Percentiles rank a stretch among this genome's conserved stretches.
These are phyloP conservation scores for Rhinophrynus dorsalis DNA, from an alignment of 2,797 vertebrate species.

Conservation along the genomic window DNA sequence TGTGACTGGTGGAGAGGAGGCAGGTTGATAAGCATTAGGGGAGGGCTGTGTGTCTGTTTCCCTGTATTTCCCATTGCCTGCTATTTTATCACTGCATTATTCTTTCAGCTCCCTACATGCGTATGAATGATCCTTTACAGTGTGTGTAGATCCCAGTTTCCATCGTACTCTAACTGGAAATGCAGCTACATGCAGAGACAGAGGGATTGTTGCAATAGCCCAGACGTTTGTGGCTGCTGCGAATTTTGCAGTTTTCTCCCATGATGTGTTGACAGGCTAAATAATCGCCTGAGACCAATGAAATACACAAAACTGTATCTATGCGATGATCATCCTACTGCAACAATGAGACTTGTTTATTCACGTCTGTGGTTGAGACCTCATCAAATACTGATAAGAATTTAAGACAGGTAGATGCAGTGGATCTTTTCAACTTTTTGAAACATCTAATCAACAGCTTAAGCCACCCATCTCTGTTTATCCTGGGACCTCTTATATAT, in stretches of 20 bases:
- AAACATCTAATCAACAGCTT: slow-evolving; percentile 1
- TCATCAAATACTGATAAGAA: slow-evolving; percentile 12
- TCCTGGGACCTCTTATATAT: neutral
- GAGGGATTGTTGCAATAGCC: slow-evolving; percentile 13
- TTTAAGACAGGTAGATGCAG: slow-evolving; percentile 17
- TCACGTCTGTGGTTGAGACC: slow-evolving; percentile 32
- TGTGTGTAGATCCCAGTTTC: slow-evolving; percentile 11
- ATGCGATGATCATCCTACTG: slow-evolving; percentile 53
- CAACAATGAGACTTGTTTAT: slow-evolving; percentile 25
- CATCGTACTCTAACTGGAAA: neutral
- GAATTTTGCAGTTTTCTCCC: slow-evolving; percentile 1
- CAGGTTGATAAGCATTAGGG: rapidly evolving
- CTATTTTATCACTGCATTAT: neutral
- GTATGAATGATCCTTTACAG: slow-evolving; percentile 11
- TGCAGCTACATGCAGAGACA: neutral
- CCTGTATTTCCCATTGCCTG: slow-evolving; percentile 3
- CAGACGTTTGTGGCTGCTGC: slow-evolving; percentile 26
- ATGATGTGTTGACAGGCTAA: slow-evolving; percentile 35
- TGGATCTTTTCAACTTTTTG: slow-evolving; percentile 40
- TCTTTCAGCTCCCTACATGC: slow-evolving; percentile 8
- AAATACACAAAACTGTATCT: slow-evolving; percentile 69
- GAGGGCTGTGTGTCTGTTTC: neutral
- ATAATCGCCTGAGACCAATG: slow-evolving; percentile 53
- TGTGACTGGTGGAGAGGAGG: neutral
- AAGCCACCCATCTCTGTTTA: neutral